These are phyloP conservation scores for Zingel zingel DNA, from an alignment of 2,113 vertebrate species.

Conservation along the genomic window DNA sequence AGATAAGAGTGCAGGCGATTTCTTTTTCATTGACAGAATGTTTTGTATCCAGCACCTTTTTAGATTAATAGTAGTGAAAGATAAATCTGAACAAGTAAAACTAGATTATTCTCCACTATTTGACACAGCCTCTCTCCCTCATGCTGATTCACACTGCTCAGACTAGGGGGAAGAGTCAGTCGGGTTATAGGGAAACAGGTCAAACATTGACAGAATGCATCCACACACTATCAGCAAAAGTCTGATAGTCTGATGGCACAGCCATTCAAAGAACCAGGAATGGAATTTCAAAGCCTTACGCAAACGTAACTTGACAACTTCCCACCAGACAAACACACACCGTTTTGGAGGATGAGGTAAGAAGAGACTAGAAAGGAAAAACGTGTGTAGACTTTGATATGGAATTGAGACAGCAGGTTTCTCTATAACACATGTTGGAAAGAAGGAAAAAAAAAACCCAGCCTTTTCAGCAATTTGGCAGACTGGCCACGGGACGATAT, in stretches of 20 bases:
- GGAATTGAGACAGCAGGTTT: constrained; percentile 48
- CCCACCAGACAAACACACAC: constrained; percentile 35
- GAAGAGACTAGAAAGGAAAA: background rate
- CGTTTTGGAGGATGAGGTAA: constrained; percentile 18
- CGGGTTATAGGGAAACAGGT: constrained; percentile 16
- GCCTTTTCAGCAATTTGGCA: constrained; percentile 64
- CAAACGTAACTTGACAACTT: constrained; percentile 53
- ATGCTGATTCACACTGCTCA: constrained; percentile 21
- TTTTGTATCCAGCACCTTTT: background rate
- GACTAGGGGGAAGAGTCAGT: background rate
- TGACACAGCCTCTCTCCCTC: background rate
- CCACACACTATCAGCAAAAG: constrained; percentile 24
- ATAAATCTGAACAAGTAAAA: background rate
- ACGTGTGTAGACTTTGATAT: constrained; percentile 26
- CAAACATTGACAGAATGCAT: constrained; percentile 26
- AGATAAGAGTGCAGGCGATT: background rate
- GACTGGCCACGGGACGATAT: constrained; percentile 36
- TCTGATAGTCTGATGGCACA: background rate
- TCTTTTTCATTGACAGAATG: background rate
- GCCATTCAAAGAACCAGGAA: constrained; percentile 19
- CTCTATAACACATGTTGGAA: constrained; percentile 41
- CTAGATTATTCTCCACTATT: background rate
- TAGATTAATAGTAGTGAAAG: background rate
- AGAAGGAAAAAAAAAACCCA: constrained; percentile 5
- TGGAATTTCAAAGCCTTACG: constrained; percentile 46